Percentiles rank a stretch among this genome's conserved stretches.
phyloP scores from a whole-genome alignment of 2,888 invertebrate genomes.

The Augochlorella aurata region DNA sequence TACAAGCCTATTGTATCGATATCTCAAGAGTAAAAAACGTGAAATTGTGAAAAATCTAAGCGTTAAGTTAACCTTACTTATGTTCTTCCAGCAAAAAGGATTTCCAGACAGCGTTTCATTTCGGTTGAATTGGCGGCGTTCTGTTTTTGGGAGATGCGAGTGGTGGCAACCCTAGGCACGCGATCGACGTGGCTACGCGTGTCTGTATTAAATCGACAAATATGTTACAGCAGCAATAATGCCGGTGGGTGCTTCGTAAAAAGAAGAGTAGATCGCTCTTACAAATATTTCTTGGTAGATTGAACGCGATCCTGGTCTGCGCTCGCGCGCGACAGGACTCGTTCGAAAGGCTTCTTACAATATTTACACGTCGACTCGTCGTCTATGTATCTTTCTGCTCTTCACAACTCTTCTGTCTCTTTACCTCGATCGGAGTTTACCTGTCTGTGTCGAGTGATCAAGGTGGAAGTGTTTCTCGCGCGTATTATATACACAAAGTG shows the following conservation, averaged over 20 bases:
- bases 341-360: slow-evolving; percentile 68
- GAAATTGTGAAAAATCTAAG: slow-evolving; percentile 14
- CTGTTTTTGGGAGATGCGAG: not conserved
- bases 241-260: slow-evolving; percentile 44
- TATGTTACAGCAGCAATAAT: slow-evolving; percentile 20
- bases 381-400: slow-evolving; percentile 36
- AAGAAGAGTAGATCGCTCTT: slow-evolving; percentile 37
- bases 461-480: slow-evolving; percentile 57
- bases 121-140: not conserved
- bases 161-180: slow-evolving; percentile 14
- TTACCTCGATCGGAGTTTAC: slow-evolving; percentile 47
- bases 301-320: slow-evolving; percentile 28
- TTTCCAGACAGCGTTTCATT: not conserved
- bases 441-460: slow-evolving; percentile 48
- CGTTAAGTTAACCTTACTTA: not conserved
- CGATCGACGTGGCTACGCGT: not conserved
- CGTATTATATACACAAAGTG: slow-evolving; percentile 67
- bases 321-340: slow-evolving; percentile 25
- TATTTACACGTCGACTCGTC: slow-evolving; percentile 69
- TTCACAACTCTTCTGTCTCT: slow-evolving; percentile 13
- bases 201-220: slow-evolving; percentile 24
- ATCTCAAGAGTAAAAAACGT: not conserved
- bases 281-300: slow-evolving; percentile 33
- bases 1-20: slow-evolving; percentile 14
- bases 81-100: not conserved